A percentile compares a stretch with the other conserved stretches of the same genome.
Evolutionary conservation across 2,797 vertebrate genomes (phyloP).

Genomic region (Alauda arvensis): DNA sequence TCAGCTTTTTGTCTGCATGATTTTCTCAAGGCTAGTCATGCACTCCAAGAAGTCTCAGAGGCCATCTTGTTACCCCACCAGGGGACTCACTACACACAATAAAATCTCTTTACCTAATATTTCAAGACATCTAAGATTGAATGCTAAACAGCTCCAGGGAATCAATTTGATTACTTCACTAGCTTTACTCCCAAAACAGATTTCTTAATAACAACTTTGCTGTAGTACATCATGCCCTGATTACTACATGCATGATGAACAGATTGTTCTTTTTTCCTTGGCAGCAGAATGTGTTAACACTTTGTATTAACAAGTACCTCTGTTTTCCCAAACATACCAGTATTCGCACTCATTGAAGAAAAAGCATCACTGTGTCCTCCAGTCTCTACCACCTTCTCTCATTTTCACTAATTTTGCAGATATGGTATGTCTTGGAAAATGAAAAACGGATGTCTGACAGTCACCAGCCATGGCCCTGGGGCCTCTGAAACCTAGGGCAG

Average conservation of each 20-base stretch:
- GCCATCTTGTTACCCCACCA: neutral
- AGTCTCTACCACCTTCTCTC: neutral
- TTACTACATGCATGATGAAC: neutral
- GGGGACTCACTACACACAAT: neutral
- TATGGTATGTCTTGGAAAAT: neutral
- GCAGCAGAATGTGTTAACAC: neutral
- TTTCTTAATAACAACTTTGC: neutral
- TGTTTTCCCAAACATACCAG: neutral
- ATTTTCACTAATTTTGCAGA: neutral
- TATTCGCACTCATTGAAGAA: neutral
- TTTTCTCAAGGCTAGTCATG: neutral
- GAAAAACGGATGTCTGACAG: neutral
- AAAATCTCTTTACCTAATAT: neutral
- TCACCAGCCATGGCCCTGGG: neutral
- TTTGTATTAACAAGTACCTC: neutral
- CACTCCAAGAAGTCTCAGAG: neutral
- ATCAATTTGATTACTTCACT: neutral
- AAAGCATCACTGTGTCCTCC: neutral
- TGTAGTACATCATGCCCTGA: neutral
- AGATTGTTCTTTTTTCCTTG: neutral
- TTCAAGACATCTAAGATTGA: neutral
- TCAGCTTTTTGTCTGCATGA: neutral
- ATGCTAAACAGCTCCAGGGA: neutral
- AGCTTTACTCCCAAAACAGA: neutral
- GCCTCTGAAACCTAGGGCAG: rapidly evolving